phyloP scores from a whole-genome alignment of 2,888 invertebrate genomes.

The Trissolcus brochymenae region DNA sequence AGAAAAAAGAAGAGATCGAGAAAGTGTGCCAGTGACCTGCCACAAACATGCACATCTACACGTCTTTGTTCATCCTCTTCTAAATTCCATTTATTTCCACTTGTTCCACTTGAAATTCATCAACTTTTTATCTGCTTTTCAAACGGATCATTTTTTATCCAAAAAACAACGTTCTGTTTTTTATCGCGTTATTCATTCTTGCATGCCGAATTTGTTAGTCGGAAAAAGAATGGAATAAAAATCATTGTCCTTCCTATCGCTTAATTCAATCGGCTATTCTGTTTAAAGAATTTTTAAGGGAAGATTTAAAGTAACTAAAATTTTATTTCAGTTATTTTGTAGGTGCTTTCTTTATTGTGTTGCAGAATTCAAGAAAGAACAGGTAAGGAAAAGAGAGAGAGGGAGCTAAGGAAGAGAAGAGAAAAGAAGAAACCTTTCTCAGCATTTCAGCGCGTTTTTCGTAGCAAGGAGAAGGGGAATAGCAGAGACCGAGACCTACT shows the following conservation, averaged over 20 bases:
- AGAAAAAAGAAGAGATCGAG: slow-evolving; percentile 64
- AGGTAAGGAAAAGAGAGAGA: slow-evolving; percentile 28
- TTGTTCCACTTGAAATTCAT: slow-evolving; percentile 50
- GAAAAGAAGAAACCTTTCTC: slow-evolving; percentile 60
- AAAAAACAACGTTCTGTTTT: not conserved
- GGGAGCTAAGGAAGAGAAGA: slow-evolving; percentile 52
- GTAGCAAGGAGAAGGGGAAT: slow-evolving; percentile 56
- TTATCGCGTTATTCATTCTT: not conserved
- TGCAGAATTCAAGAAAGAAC: slow-evolving; percentile 38
- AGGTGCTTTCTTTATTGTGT: too few species aligned
- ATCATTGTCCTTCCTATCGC: too few species aligned
- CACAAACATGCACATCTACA: slow-evolving; percentile 60
- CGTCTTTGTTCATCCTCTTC: slow-evolving; percentile 56
- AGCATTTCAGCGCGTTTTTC: slow-evolving; percentile 51
- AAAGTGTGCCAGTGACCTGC: slow-evolving; percentile 73
- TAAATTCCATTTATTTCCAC: slow-evolving; percentile 56
- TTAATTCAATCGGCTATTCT: too few species aligned
- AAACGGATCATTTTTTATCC: slow-evolving; percentile 18
- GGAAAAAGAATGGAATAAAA: too few species aligned
- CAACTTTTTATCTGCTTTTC: slow-evolving; percentile 36
- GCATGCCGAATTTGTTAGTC: too few species aligned
- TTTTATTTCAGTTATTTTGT: too few species aligned
- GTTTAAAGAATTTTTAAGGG: too few species aligned
- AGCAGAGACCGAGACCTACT: slow-evolving; percentile 72
- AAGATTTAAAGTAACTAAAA: too few species aligned